Evolutionary conservation across 2,797 vertebrate species (phyloP), one percentile per base, ranked within the genome.

Genomic region (Pipistrellus nathusii): DNA sequence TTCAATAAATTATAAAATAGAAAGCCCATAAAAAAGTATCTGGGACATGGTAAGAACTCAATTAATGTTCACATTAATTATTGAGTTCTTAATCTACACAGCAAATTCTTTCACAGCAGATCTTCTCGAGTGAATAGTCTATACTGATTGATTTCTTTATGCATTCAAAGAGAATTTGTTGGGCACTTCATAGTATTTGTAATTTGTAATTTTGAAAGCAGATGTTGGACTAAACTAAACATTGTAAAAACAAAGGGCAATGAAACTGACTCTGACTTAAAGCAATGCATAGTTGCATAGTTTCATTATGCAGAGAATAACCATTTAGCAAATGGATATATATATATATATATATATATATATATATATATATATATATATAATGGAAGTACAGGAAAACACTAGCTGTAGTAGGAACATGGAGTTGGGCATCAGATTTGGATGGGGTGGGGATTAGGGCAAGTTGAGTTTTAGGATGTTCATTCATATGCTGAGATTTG

Each of bases 201-300:
- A 89, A 86, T 93, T 75, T 78, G 71, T 23, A 71, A 84, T 87
- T 78, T 78, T 94, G 38, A 93, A 88, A n/a, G 15, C 27, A 80
- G 38, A 51, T 38, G 6, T 48, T 88, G 38, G 6, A 32, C 73
- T 71, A 78, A 71, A 5, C 8, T 75, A 78, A 76, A 13, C 11
- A 8, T n/a, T 88, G 20, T 12, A 25, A 75, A 83, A 94, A 71
- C 2, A 92, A 91, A 71, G 23, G 7, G 11, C 59, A 87, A 85
- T 53, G 13, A 21, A 91, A 46, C 53, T 25, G 51, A n/a, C 7
- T 91, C 21, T 85, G 69, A 91, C 38, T 17, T 64, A 41, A 78
- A 84, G n/a, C 35, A 66, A 83, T 30, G 6, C 21, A 55, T 41
- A 71, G 11, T 30, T 80, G 82, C n/a, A 32, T 41, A 11, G 11